These are phyloP conservation scores for Brachionus koreanus DNA, from an alignment of 1,140 invertebrate species.

Conservation along the genomic window DNA sequence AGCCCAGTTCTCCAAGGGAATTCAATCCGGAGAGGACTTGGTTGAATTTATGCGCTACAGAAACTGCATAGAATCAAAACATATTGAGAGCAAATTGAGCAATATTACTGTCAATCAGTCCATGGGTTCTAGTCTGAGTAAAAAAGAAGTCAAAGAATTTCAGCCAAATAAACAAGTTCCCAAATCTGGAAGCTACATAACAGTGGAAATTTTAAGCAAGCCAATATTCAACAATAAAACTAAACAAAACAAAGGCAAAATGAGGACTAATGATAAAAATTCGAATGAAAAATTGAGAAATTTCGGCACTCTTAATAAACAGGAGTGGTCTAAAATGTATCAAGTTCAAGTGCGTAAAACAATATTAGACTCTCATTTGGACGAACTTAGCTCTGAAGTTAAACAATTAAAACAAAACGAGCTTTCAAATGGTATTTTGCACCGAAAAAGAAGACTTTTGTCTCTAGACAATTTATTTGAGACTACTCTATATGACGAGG, in stretches of 20 bases:
- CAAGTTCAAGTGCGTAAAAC: conserved; percentile 8
- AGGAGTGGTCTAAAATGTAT: not conserved
- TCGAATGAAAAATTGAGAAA: not conserved
- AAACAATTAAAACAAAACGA: not conserved
- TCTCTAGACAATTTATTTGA: conserved; percentile 9
- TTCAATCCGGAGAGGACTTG: conserved; percentile 22
- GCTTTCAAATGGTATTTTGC: not conserved
- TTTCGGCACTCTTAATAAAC: not conserved
- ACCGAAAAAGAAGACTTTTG: not conserved
- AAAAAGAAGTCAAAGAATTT: conserved; percentile 8
- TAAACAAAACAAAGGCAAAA: not conserved
- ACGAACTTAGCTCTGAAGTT: not conserved
- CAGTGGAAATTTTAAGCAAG: not conserved
- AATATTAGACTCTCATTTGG: not conserved
- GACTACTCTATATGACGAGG: not conserved
- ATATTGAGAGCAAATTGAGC: not conserved
- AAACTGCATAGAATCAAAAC: conserved; percentile 28
- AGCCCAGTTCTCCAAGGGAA: conserved; percentile 26
- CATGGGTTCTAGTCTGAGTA: not conserved
- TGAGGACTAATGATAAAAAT: not conserved
- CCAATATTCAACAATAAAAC: not conserved
- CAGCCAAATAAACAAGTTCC: not conserved
- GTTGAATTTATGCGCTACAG: conserved; percentile 38
- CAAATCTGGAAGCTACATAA: not conserved
- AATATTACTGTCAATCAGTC: not conserved